Evolutionary conservation across 2,113 vertebrate genomes (phyloP), one percentile per base, ranked within the genome.

Genomic region (Lates calcarifer): DNA sequence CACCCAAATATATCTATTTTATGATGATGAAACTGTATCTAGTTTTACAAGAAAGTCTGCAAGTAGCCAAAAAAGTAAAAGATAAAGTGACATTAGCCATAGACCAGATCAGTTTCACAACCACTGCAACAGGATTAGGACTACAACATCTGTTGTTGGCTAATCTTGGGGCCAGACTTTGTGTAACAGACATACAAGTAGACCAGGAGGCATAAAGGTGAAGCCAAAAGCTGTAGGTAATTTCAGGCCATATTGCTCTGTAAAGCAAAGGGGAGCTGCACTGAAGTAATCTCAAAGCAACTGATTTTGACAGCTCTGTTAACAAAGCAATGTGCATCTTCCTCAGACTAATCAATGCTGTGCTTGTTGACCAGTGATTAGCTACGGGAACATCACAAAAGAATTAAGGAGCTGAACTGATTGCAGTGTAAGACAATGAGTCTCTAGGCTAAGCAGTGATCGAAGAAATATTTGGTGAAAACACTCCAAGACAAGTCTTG

Each of bases 341-440:
- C 41, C 20, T 64, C 22, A 53, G 39, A 74, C 45, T 62, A 77
- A 68, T 88, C 51, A 26, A 5, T 20, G 12, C 17, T 56, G 47
- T 31, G 33, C 68, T 69, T 69, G 31, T 37, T 71, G 60, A 45
- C 56, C 24, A 58, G 57, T 74, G 63, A 78, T 79, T 61, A 57
- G 35, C 24, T 29, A 28, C 67, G 24, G 26, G 33, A 81, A 22
- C 26, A 7, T 71, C 29, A 76, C 55, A 83, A 77, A 69, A 26
- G 37, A 61, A 22, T 65, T 29, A 14, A 45, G 9, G 20, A 39
- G 20, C 37, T 55, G 47, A 60, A 13, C 58, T 35, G 60, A 79
- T 68, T 62, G 55, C 29, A 18, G 63, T 24, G 58, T 11, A 56
- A 29, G 5, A 68, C 37, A 33, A 51, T 28, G n/a, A 67, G 37